Evolutionary conservation across 1,140 invertebrate species (phyloP), one percentile per base, ranked within the genome.

Genomic region (Aphelenchoides fujianensis): DNA sequence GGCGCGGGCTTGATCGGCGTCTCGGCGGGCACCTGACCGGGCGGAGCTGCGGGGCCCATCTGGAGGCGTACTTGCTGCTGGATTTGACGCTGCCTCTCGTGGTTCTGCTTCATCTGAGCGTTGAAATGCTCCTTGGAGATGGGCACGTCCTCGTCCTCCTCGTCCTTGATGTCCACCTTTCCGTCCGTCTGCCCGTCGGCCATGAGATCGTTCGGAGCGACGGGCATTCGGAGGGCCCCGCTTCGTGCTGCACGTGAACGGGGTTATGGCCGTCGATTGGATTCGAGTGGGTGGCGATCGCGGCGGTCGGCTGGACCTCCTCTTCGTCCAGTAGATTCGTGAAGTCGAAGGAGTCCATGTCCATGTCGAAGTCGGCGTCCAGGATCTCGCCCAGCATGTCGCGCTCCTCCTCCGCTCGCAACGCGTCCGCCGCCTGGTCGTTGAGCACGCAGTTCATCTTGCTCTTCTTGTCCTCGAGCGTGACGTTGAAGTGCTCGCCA

Each of bases 31-130:
- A 37, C 27, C 52, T 72, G 67, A 0, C 34, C 75, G 30, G 61
- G 36, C 1, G 61, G 61, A 34, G 19, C 48, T 57, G 52, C 67
- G 28, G 61, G 57, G 61, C 23, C 37, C 63, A 91, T 93, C 3
- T 94, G 84, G 76, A 82, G 9, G 87, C 87, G 32, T 76, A 78
- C 72, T 85, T 81, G 73, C 75, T 64, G 69, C 85, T 81, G 62
- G n/a, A 76, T 54, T 68, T 74, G 71, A 19, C 74, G 63, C 32
- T 73, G 62, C 27, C 74, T n/a, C n/a, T 76, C 28, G 35, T 73
- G 61, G 53, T 68, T 41, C 53, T 75, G 57, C 54, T 73, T 32
- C 71, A 73, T 76, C 27, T 76, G 71, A 9, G 68, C 23, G 30
- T 69, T 12, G 3, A 69, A 69, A n/a, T 69, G 67, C 23, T 66